Conservation (phyloP, 1,140 invertebrate genomes). For the Diorhabda sublineata region DNA sequence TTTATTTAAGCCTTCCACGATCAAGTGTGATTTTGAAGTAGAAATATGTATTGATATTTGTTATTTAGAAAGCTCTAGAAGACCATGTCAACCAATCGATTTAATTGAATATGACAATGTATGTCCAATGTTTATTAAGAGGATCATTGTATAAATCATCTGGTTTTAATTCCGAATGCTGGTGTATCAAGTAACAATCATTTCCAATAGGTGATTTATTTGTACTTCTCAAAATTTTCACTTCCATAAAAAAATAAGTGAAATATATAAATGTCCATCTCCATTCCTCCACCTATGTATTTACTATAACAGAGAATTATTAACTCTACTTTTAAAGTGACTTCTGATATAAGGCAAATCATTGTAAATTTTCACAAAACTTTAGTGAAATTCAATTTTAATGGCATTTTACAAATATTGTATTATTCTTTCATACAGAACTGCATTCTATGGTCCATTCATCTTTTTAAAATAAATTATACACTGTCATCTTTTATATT, state of each 20-base stretch:
- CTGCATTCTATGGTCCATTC: not conserved
- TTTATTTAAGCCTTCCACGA: no score
- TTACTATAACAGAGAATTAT: slow-evolving; percentile 9
- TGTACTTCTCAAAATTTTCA: not conserved
- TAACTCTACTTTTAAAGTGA: slow-evolving; percentile 10
- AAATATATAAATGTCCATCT: not conserved
- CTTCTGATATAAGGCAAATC: slow-evolving; percentile 15
- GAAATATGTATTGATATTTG: no score
- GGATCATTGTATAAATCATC: not conserved
- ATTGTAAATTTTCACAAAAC: slow-evolving; percentile 14
- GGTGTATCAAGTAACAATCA: not conserved
- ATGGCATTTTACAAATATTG: slow-evolving; percentile 25
- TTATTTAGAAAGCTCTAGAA: no score
- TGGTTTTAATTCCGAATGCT: not conserved
- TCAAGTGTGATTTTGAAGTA: no score
- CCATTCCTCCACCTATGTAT: slow-evolving; percentile 11
- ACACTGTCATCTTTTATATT: not conserved
- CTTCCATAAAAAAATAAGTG: not conserved
- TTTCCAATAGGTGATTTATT: not conserved
- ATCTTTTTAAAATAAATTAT: not conserved
- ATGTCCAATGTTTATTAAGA: not conserved
- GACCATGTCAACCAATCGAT: no score
- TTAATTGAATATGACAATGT: no score
- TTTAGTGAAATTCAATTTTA: slow-evolving; percentile 28
- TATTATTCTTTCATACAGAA: slow-evolving; percentile 10